These are phyloP conservation scores for Epinephelus malabaricus DNA, from an alignment of 2,797 vertebrate genomes.

Conservation along the genomic window DNA sequence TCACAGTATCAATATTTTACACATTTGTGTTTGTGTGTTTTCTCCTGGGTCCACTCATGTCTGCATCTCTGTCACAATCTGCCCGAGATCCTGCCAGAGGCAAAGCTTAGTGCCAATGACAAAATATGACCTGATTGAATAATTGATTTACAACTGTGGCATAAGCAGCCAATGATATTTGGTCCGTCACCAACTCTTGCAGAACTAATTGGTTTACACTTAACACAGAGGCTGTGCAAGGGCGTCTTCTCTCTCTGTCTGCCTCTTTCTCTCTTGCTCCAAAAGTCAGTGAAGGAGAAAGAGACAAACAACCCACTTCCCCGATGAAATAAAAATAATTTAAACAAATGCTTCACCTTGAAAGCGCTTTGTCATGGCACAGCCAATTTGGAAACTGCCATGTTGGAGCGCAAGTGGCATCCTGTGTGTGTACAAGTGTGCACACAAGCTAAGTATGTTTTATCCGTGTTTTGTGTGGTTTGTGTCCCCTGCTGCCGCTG, in stretches of 20 bases:
- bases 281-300: constrained; percentile 57
- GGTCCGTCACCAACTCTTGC: constrained; percentile 38
- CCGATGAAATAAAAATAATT: constrained; percentile 47
- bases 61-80: constrained; percentile 9
- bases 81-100: background rate
- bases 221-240: constrained; percentile 14
- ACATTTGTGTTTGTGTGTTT: background rate
- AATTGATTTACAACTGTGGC: constrained; percentile 43
- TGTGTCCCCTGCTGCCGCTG: background rate
- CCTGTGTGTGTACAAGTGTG: background rate
- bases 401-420: background rate
- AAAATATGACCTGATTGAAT: constrained; percentile 44
- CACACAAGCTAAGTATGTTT: background rate
- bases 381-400: background rate
- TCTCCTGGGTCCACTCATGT: constrained; percentile 1
- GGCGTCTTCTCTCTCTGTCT: constrained; percentile 4
- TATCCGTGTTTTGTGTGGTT: background rate
- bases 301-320: constrained; percentile 27
- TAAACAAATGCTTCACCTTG: constrained; percentile 54
- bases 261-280: background rate
- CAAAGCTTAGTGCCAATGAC: constrained; percentile 13
- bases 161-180: constrained; percentile 45
- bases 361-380: constrained; percentile 22
- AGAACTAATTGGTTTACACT: constrained; percentile 64
- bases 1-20: background rate